Percentiles rank a stretch among this genome's conserved stretches.
These are phyloP conservation scores for Silurus aristotelis DNA, from an alignment of 2,797 vertebrate genomes.

Conservation along the genomic window DNA sequence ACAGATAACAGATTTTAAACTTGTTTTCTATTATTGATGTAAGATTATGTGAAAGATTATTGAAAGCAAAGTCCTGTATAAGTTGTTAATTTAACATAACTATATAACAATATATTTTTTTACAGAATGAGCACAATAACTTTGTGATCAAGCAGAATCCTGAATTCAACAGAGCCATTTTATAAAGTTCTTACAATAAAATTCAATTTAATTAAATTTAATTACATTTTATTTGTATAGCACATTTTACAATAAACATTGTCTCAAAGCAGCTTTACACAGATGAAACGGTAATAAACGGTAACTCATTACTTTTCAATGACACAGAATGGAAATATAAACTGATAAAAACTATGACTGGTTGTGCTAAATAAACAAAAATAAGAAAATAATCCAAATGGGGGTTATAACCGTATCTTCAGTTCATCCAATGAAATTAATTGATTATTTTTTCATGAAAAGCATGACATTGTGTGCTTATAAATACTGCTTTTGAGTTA, in stretches of 20 bases:
- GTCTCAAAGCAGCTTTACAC: no score
- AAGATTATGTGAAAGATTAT: not conserved
- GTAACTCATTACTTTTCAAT: not conserved
- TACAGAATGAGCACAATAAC: not conserved
- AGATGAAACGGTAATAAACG: not conserved
- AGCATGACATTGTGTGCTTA: not conserved
- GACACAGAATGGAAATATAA: not conserved
- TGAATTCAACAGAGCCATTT: not conserved
- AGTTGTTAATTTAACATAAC: not conserved
- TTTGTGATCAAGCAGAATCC: not conserved
- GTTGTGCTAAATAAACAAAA: not conserved
- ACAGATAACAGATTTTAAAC: not conserved
- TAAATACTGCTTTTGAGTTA: not conserved
- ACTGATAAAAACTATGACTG: not conserved
- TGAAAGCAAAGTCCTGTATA: not conserved
- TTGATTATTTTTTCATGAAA: not conserved
- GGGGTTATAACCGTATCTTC: not conserved
- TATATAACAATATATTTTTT: not conserved
- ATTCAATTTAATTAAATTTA: no score
- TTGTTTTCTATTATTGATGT: not conserved
- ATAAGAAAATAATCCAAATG: not conserved
- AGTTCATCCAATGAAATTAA: not conserved
- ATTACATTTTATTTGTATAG: no score
- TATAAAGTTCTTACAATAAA: not conserved
- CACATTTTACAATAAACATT: no score